Base-by-base conservation (phyloP, 2,888 invertebrate species). In the Troides oblongomaculatus region DNA sequence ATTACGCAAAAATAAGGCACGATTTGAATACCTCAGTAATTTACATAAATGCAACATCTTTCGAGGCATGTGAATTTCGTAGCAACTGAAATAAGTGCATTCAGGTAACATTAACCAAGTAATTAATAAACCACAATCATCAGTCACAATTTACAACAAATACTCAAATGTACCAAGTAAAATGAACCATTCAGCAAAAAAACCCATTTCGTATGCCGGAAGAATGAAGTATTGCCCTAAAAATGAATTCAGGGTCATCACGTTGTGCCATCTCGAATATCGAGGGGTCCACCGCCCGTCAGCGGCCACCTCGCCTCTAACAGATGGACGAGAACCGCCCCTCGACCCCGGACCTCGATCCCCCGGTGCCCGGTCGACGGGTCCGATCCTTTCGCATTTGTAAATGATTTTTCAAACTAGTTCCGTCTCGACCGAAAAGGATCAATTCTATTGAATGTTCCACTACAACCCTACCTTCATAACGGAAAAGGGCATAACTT, bases 211-310 rank as follows among this genome's bases (percentile, higher is more conserved):
- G 46, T 66, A 56, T 60, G 39, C 21, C 53, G 53, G 46, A 65
- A 61, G 71, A 43, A 72, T 70, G 64, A 72, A 64, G 68, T 72
- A 71, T 73, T 72, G 58, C 63, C 53, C 53, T 67, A 69, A 63
- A 56, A 59, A 66, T 63, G 59, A 36, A 63, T 66, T 50, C 56
- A 25, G 88, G 90, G 88, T 86, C 88, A 89, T 88, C 88, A 84
- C 84, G 85, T 88, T 65, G 62, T 88, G 90, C 88, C 90, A 87
- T 88, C 87, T 86, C 81, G 77, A 82, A 84, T 88, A 88, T 88
- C 87, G 62, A 30, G 84, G 82, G 80, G 81, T 80, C 83, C 39
- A 85, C 84, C 86, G 84, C 84, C 82, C 85, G 86, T 87, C 87
- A 84, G 79, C 79, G 78, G 30, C 14, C 58, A 58, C 43, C 67